Conservation (phyloP, 2,797 vertebrate genomes). For the Syngnathus acus region DNA sequence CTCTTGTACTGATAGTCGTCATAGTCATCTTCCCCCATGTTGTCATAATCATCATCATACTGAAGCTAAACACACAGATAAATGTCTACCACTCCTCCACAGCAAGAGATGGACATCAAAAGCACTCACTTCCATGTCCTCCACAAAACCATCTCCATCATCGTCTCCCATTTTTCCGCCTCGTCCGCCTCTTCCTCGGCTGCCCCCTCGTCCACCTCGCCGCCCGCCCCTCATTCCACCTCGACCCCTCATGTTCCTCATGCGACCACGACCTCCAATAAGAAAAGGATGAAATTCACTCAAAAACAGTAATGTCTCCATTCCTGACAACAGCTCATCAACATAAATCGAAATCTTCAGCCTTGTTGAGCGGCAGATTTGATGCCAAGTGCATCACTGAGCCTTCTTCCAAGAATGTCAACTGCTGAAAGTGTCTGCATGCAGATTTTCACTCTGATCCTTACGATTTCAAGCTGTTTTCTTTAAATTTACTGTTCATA, state of each 20-base stretch:
- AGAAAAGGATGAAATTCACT: background rate
- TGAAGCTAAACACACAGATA: slow-evolving; percentile 13
- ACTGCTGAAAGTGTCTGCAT: too few species aligned
- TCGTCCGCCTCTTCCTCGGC: slow-evolving; percentile 75
- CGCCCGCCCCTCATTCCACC: slow-evolving; percentile 82
- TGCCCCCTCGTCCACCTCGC: slow-evolving; percentile 72
- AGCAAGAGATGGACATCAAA: background rate
- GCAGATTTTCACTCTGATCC: too few species aligned
- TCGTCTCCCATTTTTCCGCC: slow-evolving; percentile 78
- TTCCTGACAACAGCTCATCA: too few species aligned
- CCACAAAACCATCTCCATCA: slow-evolving; percentile 80
- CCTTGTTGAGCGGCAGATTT: background rate
- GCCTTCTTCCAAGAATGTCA: background rate
- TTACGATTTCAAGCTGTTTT: too few species aligned
- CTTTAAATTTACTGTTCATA: too few species aligned
- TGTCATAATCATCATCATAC: slow-evolving; percentile 78
- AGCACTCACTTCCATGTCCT: slow-evolving; percentile 81
- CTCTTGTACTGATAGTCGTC: slow-evolving; percentile 89
- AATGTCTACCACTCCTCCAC: background rate
- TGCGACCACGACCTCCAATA: slow-evolving; percentile 77
- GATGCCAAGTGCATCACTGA: background rate
- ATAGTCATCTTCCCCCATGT: slow-evolving; percentile 80
- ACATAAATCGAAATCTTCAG: background rate
- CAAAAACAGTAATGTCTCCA: background rate
- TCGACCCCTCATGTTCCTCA: slow-evolving; percentile 76